These are phyloP conservation scores for Chloroceryle inda DNA, from an alignment of 2,797 vertebrate genomes.

Conservation along the genomic window DNA sequence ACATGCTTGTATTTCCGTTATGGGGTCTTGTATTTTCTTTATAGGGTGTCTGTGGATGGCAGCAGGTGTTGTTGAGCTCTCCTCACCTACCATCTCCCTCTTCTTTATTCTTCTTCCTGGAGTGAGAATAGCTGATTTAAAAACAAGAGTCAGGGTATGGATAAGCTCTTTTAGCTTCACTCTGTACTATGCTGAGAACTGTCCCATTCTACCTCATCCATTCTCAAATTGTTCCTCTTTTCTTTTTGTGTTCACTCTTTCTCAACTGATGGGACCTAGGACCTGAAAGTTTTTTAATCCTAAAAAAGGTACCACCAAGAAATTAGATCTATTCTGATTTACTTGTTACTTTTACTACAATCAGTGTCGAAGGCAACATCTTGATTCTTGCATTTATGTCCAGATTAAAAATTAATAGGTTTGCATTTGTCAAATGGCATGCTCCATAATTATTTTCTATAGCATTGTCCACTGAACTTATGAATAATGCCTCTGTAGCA, in stretches of 20 bases:
- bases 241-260: not conserved
- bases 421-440: slow-evolving; percentile 9
- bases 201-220: not conserved
- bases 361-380: not conserved
- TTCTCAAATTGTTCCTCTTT: not conserved
- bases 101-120: not conserved
- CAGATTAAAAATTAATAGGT: slow-evolving; percentile 28
- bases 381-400: not conserved
- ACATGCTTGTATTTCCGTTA: not conserved
- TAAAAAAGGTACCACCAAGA: not conserved
- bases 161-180: not conserved
- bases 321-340: not conserved
- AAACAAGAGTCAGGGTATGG: not conserved
- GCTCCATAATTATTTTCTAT: slow-evolving; percentile 3
- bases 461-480: not conserved
- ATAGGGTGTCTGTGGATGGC: not conserved
- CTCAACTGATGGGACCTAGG: not conserved
- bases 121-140: not conserved
- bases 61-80: not conserved
- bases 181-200: not conserved
- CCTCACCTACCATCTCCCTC: not conserved
- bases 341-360: not conserved
- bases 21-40: not conserved
- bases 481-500: not conserved
- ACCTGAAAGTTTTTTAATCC: not conserved